A percentile compares a stretch with the other conserved stretches of the same genome.
Conservation (phyloP, 2,888 invertebrate species). For the Limnephilus rhombicus region DNA sequence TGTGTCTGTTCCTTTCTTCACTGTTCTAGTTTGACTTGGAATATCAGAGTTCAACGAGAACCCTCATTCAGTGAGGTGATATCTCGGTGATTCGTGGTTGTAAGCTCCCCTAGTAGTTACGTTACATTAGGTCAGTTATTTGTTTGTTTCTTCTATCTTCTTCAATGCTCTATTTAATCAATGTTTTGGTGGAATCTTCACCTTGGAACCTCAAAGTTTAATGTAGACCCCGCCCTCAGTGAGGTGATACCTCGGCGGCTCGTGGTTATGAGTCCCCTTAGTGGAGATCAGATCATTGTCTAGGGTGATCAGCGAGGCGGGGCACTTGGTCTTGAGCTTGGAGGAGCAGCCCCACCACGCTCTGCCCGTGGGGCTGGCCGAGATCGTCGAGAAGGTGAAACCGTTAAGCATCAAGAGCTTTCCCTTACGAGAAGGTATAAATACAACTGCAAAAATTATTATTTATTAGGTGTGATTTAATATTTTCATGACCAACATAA, state of each 20-base stretch:
- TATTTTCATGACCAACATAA: neutral
- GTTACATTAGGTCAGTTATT: too few species aligned
- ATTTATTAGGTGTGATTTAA: neutral
- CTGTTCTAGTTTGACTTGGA: too few species aligned
- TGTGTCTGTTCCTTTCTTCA: too few species aligned
- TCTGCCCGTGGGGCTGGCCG: constrained; percentile 51
- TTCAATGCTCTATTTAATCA: too few species aligned
- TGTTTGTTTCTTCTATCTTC: too few species aligned
- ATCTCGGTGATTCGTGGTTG: too few species aligned
- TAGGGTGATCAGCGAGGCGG: neutral
- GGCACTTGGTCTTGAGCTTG: neutral
- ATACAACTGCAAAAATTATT: constrained; percentile 70
- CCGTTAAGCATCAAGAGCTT: constrained; percentile 75
- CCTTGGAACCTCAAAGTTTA: neutral
- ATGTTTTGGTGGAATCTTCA: too few species aligned
- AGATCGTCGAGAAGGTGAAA: constrained; percentile 74
- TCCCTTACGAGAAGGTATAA: constrained; percentile 75
- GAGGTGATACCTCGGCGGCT: neutral
- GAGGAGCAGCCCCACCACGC: constrained; percentile 59
- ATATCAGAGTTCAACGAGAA: too few species aligned
- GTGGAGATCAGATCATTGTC: constrained; percentile 18
- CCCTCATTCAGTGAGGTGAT: too few species aligned
- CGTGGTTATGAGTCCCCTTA: constrained; percentile 65
- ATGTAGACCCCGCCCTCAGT: neutral
- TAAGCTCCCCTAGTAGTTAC: too few species aligned